Conservation (phyloP, 2,888 invertebrate species). For the Archips xylosteana region DNA sequence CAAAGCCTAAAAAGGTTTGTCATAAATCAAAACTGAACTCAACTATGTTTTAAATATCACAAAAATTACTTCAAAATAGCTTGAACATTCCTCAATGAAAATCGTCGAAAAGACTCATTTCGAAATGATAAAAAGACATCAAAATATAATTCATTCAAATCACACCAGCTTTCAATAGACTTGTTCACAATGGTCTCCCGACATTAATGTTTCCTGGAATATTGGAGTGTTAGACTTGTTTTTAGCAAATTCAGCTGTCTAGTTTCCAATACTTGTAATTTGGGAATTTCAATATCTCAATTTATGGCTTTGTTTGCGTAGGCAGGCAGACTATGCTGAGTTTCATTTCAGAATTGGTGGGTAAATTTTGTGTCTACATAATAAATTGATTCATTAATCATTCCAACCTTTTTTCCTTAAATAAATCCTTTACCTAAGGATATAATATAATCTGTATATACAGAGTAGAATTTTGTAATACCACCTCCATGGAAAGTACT, state of each 20-base stretch:
- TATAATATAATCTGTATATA: too few species aligned
- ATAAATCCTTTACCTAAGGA: too few species aligned
- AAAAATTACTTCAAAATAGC: background rate
- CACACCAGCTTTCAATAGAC: background rate
- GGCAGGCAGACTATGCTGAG: background rate
- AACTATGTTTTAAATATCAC: background rate
- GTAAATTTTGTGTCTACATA: too few species aligned
- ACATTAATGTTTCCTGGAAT: background rate
- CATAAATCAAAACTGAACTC: too few species aligned
- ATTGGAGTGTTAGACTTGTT: background rate
- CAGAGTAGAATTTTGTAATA: too few species aligned
- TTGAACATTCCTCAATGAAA: background rate
- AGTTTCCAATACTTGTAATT: background rate
- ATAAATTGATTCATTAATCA: too few species aligned
- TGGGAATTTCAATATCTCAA: background rate
- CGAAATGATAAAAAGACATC: background rate
- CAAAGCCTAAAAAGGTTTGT: too few species aligned
- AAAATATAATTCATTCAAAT: background rate
- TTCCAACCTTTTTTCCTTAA: too few species aligned
- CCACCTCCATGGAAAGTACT: too few species aligned
- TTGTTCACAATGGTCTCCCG: background rate
- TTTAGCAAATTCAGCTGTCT: background rate
- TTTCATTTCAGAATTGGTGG: background rate
- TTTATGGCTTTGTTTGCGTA: constrained; percentile 4
- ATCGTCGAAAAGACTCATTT: background rate